Evolutionary conservation across 2,888 invertebrate species (phyloP), one percentile per base, ranked within the genome.

Genomic region (Stramonita haemastoma): DNA sequence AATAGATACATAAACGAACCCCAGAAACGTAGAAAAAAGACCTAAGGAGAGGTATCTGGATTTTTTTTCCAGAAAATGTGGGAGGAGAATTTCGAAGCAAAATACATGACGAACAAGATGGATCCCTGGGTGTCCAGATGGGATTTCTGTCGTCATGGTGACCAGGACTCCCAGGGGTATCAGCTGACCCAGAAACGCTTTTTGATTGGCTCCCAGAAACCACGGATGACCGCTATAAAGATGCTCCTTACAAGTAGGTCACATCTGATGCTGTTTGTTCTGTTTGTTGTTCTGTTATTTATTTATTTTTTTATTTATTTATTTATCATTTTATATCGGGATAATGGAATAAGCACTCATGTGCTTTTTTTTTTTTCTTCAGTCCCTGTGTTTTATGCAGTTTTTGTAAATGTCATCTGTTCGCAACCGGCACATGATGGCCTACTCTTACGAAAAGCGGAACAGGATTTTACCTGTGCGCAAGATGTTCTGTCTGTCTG

Each of bases 81-180:
- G 26, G 46, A 22, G 36, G 84, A 90, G 46, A 46, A 22, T 46
- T 46, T 83, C 22, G 22, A 57, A 29, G 88, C 36, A 66, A 95
- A 34, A 0, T 90, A 94, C 90, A 93, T 95, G 1, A 92, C 91
- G n/a, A 86, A 84, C 13, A 89, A 94, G 66, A 95, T 95, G 95
- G 93, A 94, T 90, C 95, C 95, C 0, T 95, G 95, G 95, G 95
- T 94, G 0, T 91, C 92, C n/a, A 95, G 95, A 92, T 95, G 94
- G 94, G 95, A 95, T 8, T 95, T 93, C 89, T 0, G 92, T 95
- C 13, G 92, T 95, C 29, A 94, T 91, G 0, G 89, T 95, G 0
- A 92, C 88, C 19, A 96, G 90, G 5, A 92, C 91, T 5, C 89
- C 90, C 89, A 19, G 17, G 66, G 89, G 2, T 86, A 87, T 29